Evolutionary conservation across 2,113 vertebrate genomes (phyloP), one percentile per base, ranked within the genome.

Genomic region (Microcebus griseorufus): DNA sequence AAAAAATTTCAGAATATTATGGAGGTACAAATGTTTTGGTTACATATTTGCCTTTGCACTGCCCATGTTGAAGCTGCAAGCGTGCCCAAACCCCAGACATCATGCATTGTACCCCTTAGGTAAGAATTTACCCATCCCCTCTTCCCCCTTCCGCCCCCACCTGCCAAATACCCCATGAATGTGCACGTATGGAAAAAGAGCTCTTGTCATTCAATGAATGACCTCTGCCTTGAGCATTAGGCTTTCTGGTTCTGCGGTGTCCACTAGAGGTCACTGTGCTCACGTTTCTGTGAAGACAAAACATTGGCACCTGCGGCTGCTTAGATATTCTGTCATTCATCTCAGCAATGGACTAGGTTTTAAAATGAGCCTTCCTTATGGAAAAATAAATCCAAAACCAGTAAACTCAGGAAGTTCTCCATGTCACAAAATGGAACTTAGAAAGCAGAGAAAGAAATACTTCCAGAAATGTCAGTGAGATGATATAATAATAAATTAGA

Each of bases 381-480:
- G 76, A 70, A 69, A 55, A 69, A 45, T 53, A 27, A 62, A 70
- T 62, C 75, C 39, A 3, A 78, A 70, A 39, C 55, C 29, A 51
- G 42, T 53, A 6, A 18, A n/a, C 2, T 62, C n/a, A 62, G 58
- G 76, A 76, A 18, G 93, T 60, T 94, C 86, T 96, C 76, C 9
- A 48, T 9, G 65, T 67, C 34, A 99, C 99, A 95, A 60, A 93
- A 58, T 98, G 97, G 53, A 90, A 92, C 92, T 91, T 83, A 34
- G 99, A 99, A 92, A 98, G 55, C 80, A 97, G 93, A 94, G 48
- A 70, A 12, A 97, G 88, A 98, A 97, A 76, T 11, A 97, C 60
- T 16, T 95, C 81, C 58, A 80, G 53, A 92, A 82, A 53, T 70
- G 94, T 10, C 37, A 90, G 17, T 62, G 42, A 89, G 80, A 65